Conservation (phyloP, 2,797 vertebrate species). For the Crax fasciolata region DNA sequence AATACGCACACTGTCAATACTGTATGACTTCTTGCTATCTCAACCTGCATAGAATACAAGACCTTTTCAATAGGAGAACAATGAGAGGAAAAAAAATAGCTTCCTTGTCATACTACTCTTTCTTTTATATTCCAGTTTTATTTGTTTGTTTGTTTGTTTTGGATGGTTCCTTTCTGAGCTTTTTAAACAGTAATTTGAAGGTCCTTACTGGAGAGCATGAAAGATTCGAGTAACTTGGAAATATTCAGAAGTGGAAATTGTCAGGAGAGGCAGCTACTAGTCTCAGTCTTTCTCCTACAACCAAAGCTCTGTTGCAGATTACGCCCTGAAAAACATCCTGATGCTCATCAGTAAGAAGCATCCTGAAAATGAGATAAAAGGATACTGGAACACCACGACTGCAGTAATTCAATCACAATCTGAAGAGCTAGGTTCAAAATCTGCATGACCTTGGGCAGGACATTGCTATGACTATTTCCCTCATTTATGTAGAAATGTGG, state of each 20-base stretch:
- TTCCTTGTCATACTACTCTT: not conserved
- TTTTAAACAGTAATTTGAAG: not conserved
- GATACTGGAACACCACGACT: not conserved
- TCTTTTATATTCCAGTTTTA: not conserved
- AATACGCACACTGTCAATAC: not conserved
- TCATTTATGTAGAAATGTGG: not conserved
- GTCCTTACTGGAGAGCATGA: not conserved
- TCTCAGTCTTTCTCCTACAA: not conserved
- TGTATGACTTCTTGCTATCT: not conserved
- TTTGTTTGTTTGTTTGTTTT: not conserved
- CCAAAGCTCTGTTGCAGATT: not conserved
- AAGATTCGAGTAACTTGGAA: not conserved
- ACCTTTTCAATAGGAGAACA: not conserved
- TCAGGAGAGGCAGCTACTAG: not conserved
- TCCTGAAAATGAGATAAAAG: not conserved
- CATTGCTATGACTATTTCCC: not conserved
- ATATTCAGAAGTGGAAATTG: not conserved
- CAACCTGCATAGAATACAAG: not conserved
- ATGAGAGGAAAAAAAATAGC: not conserved
- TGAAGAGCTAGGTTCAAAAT: not conserved
- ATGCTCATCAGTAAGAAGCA: not conserved
- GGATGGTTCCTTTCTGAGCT: not conserved
- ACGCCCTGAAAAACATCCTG: not conserved
- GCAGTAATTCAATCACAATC: not conserved
- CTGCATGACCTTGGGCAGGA: fast-evolving